Evolutionary conservation across 2,797 vertebrate species (phyloP), one percentile per base, ranked within the genome.

Genomic region (Brotula barbata): DNA sequence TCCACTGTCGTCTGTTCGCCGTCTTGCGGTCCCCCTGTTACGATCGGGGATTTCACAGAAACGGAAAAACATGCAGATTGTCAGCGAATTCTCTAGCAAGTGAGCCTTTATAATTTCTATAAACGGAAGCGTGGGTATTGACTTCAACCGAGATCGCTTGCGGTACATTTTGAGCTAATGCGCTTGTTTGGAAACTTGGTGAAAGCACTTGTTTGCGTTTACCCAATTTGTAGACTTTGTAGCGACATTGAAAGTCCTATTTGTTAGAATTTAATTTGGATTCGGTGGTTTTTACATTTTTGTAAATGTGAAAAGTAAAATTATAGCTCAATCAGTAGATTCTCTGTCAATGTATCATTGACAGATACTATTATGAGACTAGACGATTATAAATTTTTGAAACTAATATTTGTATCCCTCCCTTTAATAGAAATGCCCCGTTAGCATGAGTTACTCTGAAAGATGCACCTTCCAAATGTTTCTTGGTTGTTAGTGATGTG

Each of bases 81-180:
- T 83, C 75, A 68, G 68, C 74, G 48, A 21, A 20, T 47, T 8
- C 47, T 63, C 16, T 62, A 44, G 17, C 17, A 40, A 48, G 5
- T 13, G 20, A 47, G 34, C 55, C 19, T n/a, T 39, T 34, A 25
- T 58, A n/a, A 39, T 1, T 20, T 56, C 49, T 21, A 3, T n/a
- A 33, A 60, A 59, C 63, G 73, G 78, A 83, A 73, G 69, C 69
- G 84, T 73, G 64, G 75, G 73, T 79, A 73, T 51, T 17, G 34
- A 39, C 40, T 55, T 19, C 44, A 64, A 63, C 19, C 0, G 44
- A 63, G n/a, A 61, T 63, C 42, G 61, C 55, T 52, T 56, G 63
- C 69, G 67, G 68, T 72, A 5, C 57, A 47, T 62, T 74, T 73
- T 65, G 58, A 69, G 41, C 58, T 65, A 1, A 69, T 59, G 33